phyloP scores from a whole-genome alignment of 2,888 invertebrate species.

The Acanthosepion pharaonis region DNA sequence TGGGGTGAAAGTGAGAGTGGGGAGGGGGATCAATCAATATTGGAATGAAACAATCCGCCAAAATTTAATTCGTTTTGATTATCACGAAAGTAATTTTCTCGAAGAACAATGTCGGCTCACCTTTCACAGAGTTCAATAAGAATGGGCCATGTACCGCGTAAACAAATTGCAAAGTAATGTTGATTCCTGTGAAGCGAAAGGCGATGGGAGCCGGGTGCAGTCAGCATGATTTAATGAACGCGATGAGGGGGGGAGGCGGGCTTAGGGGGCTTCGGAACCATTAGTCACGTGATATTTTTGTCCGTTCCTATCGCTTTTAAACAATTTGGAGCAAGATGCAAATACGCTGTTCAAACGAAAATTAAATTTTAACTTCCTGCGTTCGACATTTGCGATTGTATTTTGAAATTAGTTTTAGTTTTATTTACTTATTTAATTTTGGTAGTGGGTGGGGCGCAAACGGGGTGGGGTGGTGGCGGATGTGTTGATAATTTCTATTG shows the following conservation, averaged over 20 bases:
- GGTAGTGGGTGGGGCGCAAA: background rate
- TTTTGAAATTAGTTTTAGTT: background rate
- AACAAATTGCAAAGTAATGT: background rate
- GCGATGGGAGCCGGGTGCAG: background rate
- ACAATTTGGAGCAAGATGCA: slow-evolving; percentile 5
- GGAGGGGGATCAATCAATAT: background rate
- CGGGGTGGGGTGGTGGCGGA: too few relatives aligned
- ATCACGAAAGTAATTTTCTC: background rate
- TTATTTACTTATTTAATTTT: background rate
- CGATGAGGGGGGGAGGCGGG: background rate
- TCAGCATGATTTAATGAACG: background rate
- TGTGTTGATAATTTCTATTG: too few relatives aligned
- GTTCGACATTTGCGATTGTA: background rate
- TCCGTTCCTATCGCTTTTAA: background rate
- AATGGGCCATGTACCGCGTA: background rate
- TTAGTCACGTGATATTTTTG: background rate
- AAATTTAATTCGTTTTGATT: slow-evolving; percentile 9
- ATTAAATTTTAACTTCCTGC: background rate
- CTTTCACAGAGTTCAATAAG: background rate
- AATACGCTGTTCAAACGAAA: background rate
- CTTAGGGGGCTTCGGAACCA: too few relatives aligned
- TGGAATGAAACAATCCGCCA: background rate
- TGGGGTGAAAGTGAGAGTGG: background rate
- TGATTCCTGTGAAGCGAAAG: background rate
- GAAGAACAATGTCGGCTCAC: background rate